These are phyloP conservation scores for Harpalus rubripes DNA, from an alignment of 2,888 invertebrate species.

Conservation along the genomic window DNA sequence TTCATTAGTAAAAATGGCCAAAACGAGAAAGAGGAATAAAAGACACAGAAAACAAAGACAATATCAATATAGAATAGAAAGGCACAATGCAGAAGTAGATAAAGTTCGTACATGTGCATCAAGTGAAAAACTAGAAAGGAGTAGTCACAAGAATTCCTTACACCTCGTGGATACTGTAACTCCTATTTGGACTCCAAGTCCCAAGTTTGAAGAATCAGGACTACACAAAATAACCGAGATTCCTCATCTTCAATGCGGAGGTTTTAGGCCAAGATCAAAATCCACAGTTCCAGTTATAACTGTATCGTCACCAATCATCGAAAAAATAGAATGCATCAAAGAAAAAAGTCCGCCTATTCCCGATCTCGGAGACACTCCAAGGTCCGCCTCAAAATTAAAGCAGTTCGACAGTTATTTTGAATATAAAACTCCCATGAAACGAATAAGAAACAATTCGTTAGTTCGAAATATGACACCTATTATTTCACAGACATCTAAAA, in stretches of 20 bases:
- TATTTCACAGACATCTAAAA: constrained; percentile 30
- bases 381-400: constrained; percentile 42
- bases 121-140: constrained; percentile 54
- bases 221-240: constrained; percentile 26
- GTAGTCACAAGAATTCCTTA: constrained; percentile 43
- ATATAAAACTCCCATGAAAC: constrained; percentile 64
- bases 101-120: constrained; percentile 58
- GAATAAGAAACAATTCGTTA: constrained; percentile 53
- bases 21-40: constrained; percentile 55
- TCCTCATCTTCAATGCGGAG: constrained; percentile 10
- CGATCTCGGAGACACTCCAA: background rate
- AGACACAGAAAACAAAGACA: constrained; percentile 33
- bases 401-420: constrained; percentile 36
- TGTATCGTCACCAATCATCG: constrained; percentile 25
- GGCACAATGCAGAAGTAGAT: constrained; percentile 26
- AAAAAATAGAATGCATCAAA: constrained; percentile 5
- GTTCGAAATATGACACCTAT: constrained; percentile 10
- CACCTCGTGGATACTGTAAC: constrained; percentile 51
- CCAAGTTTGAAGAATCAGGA: constrained; percentile 37
- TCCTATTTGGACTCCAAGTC: constrained; percentile 60
- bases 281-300: constrained; percentile 42
- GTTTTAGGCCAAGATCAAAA: constrained; percentile 42
- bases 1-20: constrained; percentile 55
- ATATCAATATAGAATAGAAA: constrained; percentile 13
- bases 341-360: constrained; percentile 14